phyloP scores from a whole-genome alignment of 2,888 invertebrate species.

The Argyresthia albistria region DNA sequence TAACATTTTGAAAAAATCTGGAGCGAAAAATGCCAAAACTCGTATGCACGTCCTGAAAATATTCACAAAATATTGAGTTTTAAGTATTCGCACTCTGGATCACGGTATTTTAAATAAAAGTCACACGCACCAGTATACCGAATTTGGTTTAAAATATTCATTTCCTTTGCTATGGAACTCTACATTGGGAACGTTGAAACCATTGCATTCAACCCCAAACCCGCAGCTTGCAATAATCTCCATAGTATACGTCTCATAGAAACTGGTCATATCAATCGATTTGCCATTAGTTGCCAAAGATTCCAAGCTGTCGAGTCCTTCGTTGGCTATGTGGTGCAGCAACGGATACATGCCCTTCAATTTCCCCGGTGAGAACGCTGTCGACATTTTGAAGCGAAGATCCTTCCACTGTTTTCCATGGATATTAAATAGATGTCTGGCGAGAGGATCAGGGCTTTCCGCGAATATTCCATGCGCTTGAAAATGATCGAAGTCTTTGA shows the following conservation, averaged over 20 bases:
- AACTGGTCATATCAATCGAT: slow-evolving; percentile 66
- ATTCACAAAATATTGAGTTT: not conserved
- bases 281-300: slow-evolving; percentile 27
- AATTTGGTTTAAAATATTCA: slow-evolving; percentile 51
- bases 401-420: slow-evolving; percentile 75
- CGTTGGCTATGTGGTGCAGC: slow-evolving; percentile 68
- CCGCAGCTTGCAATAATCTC: slow-evolving; percentile 75
- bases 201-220: slow-evolving; percentile 75
- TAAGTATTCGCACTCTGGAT: not conserved
- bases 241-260: slow-evolving; percentile 72
- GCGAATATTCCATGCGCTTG: slow-evolving; percentile 75
- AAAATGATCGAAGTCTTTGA: slow-evolving; percentile 76
- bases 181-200: slow-evolving; percentile 65
- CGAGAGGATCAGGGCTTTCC: slow-evolving; percentile 74
- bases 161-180: slow-evolving; percentile 63
- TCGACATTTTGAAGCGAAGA: slow-evolving; percentile 74
- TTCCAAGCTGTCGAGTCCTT: slow-evolving; percentile 56
- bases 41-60: slow-evolving; percentile 47
- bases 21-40: slow-evolving; percentile 51
- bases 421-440: slow-evolving; percentile 73
- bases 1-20: slow-evolving; percentile 43
- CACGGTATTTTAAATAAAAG: not conserved
- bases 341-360: slow-evolving; percentile 76
- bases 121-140: slow-evolving; percentile 43
- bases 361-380: slow-evolving; percentile 78